Percentiles rank a stretch among this genome's conserved stretches.
These are phyloP conservation scores for Cataglyphis livida DNA, from an alignment of 2,888 invertebrate genomes.

Conservation along the genomic window DNA sequence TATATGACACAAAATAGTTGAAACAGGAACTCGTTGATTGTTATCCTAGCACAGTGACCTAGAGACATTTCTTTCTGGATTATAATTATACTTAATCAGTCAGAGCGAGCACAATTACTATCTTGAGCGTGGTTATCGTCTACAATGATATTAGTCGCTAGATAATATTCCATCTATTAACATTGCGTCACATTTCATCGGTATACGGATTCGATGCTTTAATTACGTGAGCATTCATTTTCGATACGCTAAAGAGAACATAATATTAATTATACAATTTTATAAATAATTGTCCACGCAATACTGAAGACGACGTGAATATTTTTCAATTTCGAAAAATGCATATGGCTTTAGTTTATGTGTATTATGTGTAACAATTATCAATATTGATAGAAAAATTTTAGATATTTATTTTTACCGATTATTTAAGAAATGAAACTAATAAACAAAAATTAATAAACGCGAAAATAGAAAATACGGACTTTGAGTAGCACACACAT, in stretches of 20 bases:
- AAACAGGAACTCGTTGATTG: constrained; percentile 20
- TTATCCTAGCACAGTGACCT: constrained; percentile 58
- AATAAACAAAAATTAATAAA: background rate
- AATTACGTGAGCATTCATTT: constrained; percentile 66
- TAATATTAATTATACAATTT: constrained; percentile 63
- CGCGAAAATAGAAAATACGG: background rate
- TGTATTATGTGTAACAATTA: background rate
- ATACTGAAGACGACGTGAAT: background rate
- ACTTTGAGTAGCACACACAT: background rate
- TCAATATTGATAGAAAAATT: background rate
- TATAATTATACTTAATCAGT: constrained; percentile 73
- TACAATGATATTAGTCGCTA: constrained; percentile 65
- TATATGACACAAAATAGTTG: background rate
- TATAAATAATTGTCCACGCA: constrained; percentile 7
- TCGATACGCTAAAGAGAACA: constrained; percentile 50
- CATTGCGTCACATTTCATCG: constrained; percentile 71
- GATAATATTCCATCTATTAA: constrained; percentile 72
- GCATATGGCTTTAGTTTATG: background rate
- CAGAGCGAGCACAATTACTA: constrained; percentile 66
- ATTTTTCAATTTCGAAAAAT: background rate
- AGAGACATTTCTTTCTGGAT: constrained; percentile 70
- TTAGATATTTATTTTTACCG: background rate
- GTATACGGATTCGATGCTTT: constrained; percentile 64
- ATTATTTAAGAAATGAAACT: constrained; percentile 6
- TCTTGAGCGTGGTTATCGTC: constrained; percentile 61